Evolutionary conservation across 2,797 vertebrate genomes (phyloP).

Genomic region (Garrulus glandarius): DNA sequence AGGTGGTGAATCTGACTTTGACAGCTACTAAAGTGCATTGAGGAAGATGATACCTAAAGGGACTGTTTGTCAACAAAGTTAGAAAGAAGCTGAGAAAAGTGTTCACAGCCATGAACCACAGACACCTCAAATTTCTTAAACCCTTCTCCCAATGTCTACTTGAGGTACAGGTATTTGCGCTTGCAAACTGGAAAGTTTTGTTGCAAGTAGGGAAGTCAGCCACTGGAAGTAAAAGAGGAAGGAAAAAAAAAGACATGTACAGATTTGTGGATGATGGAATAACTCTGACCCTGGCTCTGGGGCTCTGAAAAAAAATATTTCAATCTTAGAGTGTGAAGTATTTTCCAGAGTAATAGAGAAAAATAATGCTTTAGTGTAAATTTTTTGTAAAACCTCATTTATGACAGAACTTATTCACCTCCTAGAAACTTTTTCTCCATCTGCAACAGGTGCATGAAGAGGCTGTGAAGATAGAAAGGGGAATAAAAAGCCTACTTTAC

Average conservation of each 20-base stretch:
- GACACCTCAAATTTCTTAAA: background rate
- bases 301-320: background rate
- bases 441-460: background rate
- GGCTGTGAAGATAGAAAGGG: background rate
- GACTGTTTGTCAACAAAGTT: background rate
- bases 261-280: background rate
- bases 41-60: background rate
- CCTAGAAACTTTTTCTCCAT: background rate
- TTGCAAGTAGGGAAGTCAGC: background rate
- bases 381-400: background rate
- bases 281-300: background rate
- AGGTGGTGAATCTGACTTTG: background rate
- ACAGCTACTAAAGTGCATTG: background rate
- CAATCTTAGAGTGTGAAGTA: background rate
- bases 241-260: background rate
- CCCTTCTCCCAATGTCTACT: background rate
- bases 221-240: background rate
- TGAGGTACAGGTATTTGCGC: background rate
- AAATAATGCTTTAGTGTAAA: background rate
- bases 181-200: background rate
- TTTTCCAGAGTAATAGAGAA: background rate
- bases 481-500: background rate
- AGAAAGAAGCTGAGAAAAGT: background rate
- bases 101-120: background rate
- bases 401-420: background rate